Evolutionary conservation across 2,797 vertebrate genomes (phyloP).

Genomic region (Spinus pinus): DNA sequence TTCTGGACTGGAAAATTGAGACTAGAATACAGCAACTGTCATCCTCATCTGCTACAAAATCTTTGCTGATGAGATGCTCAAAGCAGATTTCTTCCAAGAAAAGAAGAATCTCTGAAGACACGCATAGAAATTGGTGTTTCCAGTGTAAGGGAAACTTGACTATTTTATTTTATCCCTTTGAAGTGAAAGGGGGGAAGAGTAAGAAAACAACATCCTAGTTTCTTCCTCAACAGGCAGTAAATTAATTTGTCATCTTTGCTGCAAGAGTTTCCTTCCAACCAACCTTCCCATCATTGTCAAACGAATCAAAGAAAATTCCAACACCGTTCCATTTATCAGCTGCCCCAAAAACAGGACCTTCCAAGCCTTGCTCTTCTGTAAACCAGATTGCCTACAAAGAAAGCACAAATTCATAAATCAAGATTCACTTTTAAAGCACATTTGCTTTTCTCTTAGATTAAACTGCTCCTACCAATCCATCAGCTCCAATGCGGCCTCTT

Average conservation of each 20-base stretch:
- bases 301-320: conserved; percentile 97
- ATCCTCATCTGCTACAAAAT: background rate
- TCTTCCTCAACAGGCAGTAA: background rate
- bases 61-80: background rate
- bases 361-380: conserved; percentile 86
- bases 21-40: background rate
- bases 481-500: conserved; percentile 91
- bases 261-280: background rate
- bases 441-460: background rate
- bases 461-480: conserved; percentile 85
- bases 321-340: conserved; percentile 92
- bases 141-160: background rate
- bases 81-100: background rate
- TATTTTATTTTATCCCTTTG: background rate
- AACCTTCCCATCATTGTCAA: conserved; percentile 99
- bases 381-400: conserved; percentile 90
- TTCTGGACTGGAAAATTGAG: background rate
- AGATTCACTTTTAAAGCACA: background rate
- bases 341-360: conserved; percentile 93
- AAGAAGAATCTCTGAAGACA: background rate
- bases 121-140: background rate
- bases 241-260: background rate
- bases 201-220: background rate
- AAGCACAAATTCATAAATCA: background rate
- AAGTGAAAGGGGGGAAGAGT: background rate